Conservation (phyloP, 2,113 vertebrate genomes). For the Gymnarchus niloticus region DNA sequence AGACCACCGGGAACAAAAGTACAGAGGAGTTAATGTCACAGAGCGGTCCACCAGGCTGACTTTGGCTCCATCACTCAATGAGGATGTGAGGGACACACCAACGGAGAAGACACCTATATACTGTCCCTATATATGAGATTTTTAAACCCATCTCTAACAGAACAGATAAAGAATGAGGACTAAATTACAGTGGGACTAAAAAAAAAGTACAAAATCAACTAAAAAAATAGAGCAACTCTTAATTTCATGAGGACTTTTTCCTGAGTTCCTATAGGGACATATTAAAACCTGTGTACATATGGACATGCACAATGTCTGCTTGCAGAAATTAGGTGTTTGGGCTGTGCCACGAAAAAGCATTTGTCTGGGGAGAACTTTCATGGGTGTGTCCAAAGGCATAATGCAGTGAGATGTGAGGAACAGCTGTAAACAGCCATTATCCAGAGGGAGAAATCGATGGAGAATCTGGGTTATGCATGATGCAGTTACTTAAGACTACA, state of each 20-base stretch:
- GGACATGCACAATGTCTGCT: background rate
- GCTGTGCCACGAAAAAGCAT: background rate
- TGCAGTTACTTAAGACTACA: conserved; percentile 1
- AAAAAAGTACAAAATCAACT: background rate
- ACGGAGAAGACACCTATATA: background rate
- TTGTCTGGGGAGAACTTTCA: background rate
- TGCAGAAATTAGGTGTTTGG: background rate
- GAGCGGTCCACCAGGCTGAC: background rate
- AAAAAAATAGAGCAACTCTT: background rate
- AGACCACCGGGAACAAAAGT: background rate
- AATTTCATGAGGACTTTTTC: background rate
- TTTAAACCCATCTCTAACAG: background rate
- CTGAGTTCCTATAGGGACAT: background rate
- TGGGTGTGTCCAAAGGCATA: background rate
- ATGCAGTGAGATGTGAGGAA: background rate
- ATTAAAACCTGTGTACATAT: background rate
- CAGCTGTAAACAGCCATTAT: background rate
- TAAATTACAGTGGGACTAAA: background rate
- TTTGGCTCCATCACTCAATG: background rate
- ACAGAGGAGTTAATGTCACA: background rate
- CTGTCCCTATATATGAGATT: background rate
- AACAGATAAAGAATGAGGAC: background rate
- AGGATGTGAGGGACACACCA: background rate
- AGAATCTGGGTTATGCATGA: background rate
- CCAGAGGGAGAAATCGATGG: background rate